Conservation (phyloP, 2,797 vertebrate genomes). For the Paedocypris micromegethes region DNA sequence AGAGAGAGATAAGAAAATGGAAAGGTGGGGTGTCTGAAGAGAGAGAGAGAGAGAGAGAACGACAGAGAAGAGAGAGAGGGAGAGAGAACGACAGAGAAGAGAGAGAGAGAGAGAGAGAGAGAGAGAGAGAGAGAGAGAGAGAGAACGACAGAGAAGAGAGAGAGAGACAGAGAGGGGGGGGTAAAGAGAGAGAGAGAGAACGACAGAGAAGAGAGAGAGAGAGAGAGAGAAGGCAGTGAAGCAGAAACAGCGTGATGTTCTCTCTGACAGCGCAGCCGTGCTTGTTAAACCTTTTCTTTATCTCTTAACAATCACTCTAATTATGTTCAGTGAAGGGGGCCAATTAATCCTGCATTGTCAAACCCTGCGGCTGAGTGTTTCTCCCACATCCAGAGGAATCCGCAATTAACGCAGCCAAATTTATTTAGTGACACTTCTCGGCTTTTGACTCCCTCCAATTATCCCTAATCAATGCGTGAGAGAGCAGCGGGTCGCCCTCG, state of each 20-base stretch:
- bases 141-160: too few species aligned
- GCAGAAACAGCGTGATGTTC: slow-evolving; percentile 52
- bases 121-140: too few species aligned
- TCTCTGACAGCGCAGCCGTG: slow-evolving; percentile 61
- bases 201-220: not conserved
- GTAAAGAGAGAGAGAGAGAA: too few species aligned
- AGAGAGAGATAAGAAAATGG: too few species aligned
- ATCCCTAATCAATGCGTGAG: slow-evolving; percentile 77
- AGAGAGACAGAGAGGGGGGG: too few species aligned
- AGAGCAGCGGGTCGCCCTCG: slow-evolving; percentile 67
- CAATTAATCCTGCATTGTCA: slow-evolving; percentile 86
- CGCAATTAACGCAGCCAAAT: slow-evolving; percentile 83
- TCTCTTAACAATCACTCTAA: slow-evolving; percentile 86
- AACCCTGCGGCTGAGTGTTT: slow-evolving; percentile 79
- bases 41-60: too few species aligned
- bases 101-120: too few species aligned
- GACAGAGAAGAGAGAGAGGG: not conserved
- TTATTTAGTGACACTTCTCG: slow-evolving; percentile 81
- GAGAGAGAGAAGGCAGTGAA: slow-evolving; percentile 21
- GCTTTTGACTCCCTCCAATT: slow-evolving; percentile 81
- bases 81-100: not conserved
- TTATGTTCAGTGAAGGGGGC: slow-evolving; percentile 83
- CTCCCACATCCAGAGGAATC: slow-evolving; percentile 76
- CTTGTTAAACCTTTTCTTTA: slow-evolving; percentile 78
- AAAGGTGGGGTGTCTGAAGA: too few species aligned